A percentile compares a stretch with the other conserved stretches of the same genome.
Conservation (phyloP, 2,888 invertebrate genomes). For the Pedicia rivosa region DNA sequence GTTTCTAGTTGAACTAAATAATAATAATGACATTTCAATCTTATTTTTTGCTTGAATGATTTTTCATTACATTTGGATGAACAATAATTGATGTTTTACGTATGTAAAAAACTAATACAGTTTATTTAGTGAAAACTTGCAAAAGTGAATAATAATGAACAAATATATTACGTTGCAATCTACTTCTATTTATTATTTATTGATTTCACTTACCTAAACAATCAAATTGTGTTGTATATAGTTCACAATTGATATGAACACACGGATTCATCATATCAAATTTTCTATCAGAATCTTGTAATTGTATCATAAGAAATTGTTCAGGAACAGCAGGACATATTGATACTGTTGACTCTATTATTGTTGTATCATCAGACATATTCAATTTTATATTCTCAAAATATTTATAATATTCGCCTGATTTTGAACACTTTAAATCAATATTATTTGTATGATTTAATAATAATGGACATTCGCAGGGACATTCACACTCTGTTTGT, state of each 20-base stretch:
- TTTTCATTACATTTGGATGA: too few species aligned
- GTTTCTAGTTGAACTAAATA: too few species aligned
- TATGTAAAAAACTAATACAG: too few species aligned
- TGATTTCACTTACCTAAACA: slow-evolving; percentile 34
- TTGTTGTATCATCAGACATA: too few species aligned
- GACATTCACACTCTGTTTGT: slow-evolving; percentile 87
- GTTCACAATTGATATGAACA: slow-evolving; percentile 50
- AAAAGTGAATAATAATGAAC: too few species aligned
- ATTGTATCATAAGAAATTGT: too few species aligned
- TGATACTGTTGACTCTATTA: neutral
- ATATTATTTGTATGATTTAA: slow-evolving; percentile 8
- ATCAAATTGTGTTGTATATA: slow-evolving; percentile 41
- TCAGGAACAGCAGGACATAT: slow-evolving; percentile 1
- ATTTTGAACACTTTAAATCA: neutral
- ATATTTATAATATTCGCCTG: neutral
- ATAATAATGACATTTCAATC: too few species aligned
- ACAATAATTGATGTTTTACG: too few species aligned
- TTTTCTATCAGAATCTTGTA: slow-evolving; percentile 24
- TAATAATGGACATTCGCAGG: slow-evolving; percentile 66
- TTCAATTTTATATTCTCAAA: too few species aligned
- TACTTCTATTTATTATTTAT: neutral
- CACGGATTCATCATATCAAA: slow-evolving; percentile 39
- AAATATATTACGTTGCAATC: neutral
- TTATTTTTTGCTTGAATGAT: too few species aligned
- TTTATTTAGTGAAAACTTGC: too few species aligned